Base-by-base conservation (phyloP, 1,140 invertebrate species). In the Tetragonula clypearis region DNA sequence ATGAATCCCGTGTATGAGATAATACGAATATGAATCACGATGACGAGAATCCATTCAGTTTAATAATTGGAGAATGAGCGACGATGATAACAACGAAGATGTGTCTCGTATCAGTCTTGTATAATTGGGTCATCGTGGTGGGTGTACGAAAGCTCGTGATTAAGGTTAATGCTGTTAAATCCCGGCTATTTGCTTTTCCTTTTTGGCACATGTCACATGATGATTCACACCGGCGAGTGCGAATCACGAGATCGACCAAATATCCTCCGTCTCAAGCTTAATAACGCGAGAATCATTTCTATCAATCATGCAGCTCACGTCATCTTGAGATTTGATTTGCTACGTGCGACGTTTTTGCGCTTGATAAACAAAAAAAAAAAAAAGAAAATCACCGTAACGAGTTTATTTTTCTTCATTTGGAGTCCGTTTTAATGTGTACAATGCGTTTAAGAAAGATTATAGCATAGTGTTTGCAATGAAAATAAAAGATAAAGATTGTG, bases 111-210 rank as follows among this genome's bases (percentile, higher is more conserved):
- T 84, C 56, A 55, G 49, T 56, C 56, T 41, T 26, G 21, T 26
- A 35, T 84, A 79, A 80, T 84, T 72, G 58, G 77, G 77, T 80
- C 78, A 35, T 12, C 68, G 6, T 49, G 26, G 82, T 84, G 77
- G 82, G 82, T 72, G 82, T 71, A 80, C 21, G 56, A 62, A 84
- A 82, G 78, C 79, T 85, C 60, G 69, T 71, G 84, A 85, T 82
- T 85, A 82, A 82, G 69, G 79, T 82, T 85, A 74, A 85, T 82
- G 71, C 77, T 41, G 26, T 82, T 76, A 76, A 82, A 82, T 82
- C 80, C 72, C 60, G 49, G 23, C 14, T 82, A 55, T 82, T 82
- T 82, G 30, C 80, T 76, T 56, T 58, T 58, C 62, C 68, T 75
- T 74, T 66, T 56, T 26, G 49, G 17, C 60, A 53, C 53, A 55